Conservation (phyloP, 2,888 invertebrate genomes). For the Sminthurides aquaticus region DNA sequence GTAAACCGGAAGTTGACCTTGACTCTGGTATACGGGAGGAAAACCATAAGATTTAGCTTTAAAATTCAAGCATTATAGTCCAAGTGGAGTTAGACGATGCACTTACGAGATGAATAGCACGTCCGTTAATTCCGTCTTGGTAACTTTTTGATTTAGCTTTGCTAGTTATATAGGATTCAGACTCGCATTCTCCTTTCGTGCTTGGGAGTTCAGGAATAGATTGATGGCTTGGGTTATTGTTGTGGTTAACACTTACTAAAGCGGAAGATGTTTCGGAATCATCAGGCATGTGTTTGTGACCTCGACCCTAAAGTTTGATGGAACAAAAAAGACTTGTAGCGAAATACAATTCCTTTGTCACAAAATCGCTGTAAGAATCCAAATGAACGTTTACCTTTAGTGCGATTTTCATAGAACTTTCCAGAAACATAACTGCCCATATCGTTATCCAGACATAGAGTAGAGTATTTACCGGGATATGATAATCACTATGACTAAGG, state of each 20-base stretch:
- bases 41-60: not conserved
- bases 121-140: not conserved
- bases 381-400: conserved; percentile 46
- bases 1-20: conserved; percentile 28
- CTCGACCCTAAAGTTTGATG: not conserved
- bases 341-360: not conserved
- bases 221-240: not conserved
- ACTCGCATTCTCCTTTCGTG: not conserved
- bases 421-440: conserved; percentile 55
- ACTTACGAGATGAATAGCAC: not conserved
- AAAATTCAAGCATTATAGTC: not conserved
- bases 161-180: not conserved
- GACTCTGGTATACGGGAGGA: not conserved
- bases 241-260: not conserved
- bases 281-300: not conserved
- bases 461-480: conserved; percentile 5
- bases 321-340: not conserved
- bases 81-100: not conserved
- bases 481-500: too few species aligned
- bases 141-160: not conserved
- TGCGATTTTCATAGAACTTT: conserved; percentile 52
- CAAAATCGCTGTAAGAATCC: not conserved
- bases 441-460: conserved; percentile 51
- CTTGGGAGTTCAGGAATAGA: not conserved
- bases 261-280: not conserved